phyloP scores from a whole-genome alignment of 2,888 invertebrate genomes.

The Drosophila macrospina region DNA sequence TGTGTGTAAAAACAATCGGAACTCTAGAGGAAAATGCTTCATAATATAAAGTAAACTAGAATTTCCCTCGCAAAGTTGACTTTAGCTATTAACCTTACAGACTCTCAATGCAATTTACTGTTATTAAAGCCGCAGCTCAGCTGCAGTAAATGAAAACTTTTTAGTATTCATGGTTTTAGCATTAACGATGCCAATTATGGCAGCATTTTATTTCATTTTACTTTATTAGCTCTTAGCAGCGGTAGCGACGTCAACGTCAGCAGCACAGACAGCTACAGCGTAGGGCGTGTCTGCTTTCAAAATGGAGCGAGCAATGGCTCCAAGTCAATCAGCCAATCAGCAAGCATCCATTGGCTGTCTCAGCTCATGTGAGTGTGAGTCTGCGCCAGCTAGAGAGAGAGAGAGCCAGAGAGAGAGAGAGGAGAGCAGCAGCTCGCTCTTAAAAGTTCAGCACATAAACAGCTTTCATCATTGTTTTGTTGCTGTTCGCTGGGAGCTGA shows the following conservation, averaged over 20 bases:
- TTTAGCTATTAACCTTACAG: conserved; percentile 9
- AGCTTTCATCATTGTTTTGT: conserved; percentile 38
- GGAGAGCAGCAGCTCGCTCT: conserved; percentile 20
- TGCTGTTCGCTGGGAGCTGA: conserved; percentile 20
- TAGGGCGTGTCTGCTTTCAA: conserved; percentile 55
- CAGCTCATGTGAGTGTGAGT: conserved; percentile 10
- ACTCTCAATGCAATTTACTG: conserved; percentile 40
- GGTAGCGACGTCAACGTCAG: conserved; percentile 16
- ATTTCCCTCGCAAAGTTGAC: background rate
- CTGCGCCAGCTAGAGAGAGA: conserved; percentile 41
- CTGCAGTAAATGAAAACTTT: conserved; percentile 64
- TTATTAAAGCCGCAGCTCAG: conserved; percentile 48
- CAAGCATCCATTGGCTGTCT: conserved; percentile 4
- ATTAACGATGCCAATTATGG: conserved; percentile 79
- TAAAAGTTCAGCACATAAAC: conserved; percentile 21
- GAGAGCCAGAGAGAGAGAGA: conserved; percentile 18
- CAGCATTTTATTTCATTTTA: conserved; percentile 73
- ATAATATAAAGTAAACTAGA: background rate
- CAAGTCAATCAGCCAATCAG: conserved; percentile 60
- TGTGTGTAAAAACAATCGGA: background rate
- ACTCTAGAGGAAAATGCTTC: background rate
- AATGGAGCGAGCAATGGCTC: conserved; percentile 67
- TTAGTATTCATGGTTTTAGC: conserved; percentile 78
- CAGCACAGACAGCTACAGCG: conserved; percentile 11
- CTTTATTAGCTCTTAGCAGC: conserved; percentile 67